Evolutionary conservation across 2,888 invertebrate species (phyloP).

Genomic region (Cantharis rufa): DNA sequence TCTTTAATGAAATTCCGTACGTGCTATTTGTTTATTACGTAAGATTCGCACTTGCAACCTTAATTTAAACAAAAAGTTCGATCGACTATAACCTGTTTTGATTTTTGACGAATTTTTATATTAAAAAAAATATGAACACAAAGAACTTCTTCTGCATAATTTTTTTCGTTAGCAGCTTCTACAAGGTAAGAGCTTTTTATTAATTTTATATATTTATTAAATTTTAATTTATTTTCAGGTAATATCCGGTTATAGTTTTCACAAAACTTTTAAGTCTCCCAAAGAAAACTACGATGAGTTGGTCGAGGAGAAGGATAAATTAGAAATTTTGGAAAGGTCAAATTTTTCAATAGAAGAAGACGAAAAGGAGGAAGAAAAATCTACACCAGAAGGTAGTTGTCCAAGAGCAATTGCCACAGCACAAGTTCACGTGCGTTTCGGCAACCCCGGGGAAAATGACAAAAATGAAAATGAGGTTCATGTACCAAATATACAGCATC

Average conservation of each 20-base stretch:
- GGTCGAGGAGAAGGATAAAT: conserved; percentile 43
- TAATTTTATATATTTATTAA: too few species aligned
- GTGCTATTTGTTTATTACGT: neutral
- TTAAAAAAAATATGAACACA: neutral
- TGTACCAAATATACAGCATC: neutral
- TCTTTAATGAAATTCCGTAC: neutral
- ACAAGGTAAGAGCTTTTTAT: neutral
- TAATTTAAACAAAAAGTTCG: neutral
- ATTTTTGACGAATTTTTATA: neutral
- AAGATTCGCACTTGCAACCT: neutral
- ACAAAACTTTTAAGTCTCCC: conserved; percentile 41
- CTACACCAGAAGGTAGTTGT: neutral
- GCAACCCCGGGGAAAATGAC: neutral
- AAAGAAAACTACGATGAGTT: conserved; percentile 32
- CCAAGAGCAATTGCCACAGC: neutral
- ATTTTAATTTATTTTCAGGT: neutral
- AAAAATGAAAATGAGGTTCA: neutral
- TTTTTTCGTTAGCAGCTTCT: neutral
- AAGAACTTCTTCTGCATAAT: neutral
- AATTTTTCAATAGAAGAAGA: conserved; percentile 35
- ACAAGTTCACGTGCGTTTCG: neutral
- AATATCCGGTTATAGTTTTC: neutral
- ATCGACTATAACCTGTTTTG: neutral
- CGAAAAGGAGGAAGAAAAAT: neutral
- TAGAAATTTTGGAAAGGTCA: conserved; percentile 44